Percentiles rank a stretch among this genome's conserved stretches.
Evolutionary conservation across 2,113 vertebrate species (phyloP).

Genomic region (Leucoraja erinaceus): DNA sequence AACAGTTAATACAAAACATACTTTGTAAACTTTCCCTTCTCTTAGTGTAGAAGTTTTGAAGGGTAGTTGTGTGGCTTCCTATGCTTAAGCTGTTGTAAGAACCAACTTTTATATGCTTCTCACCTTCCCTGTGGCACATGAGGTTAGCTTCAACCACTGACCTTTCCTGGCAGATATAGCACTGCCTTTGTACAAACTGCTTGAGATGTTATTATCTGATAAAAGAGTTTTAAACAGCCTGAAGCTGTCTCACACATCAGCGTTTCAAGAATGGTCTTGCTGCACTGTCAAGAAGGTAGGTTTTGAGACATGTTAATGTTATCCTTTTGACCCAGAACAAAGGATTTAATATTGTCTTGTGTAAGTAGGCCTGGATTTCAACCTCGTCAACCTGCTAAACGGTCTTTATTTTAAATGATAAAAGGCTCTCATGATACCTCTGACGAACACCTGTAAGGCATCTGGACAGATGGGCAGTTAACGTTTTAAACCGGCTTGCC

Average conservation of each 20-base stretch:
- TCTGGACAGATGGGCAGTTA: not conserved
- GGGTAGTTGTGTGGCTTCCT: not conserved
- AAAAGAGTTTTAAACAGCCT: not conserved
- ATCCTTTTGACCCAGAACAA: not conserved
- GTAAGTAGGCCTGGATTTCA: not conserved
- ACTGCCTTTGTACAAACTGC: not conserved
- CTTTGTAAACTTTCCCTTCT: not conserved
- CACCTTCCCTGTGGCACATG: not conserved
- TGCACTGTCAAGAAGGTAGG: not conserved
- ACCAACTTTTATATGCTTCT: not conserved
- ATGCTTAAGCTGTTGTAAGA: not conserved
- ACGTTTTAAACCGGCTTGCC: not conserved
- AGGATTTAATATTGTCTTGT: not conserved
- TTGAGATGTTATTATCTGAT: not conserved
- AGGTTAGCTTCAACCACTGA: not conserved
- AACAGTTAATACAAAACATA: not conserved
- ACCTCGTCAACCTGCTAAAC: not conserved
- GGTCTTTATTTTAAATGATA: conserved; percentile 23
- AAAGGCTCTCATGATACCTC: not conserved
- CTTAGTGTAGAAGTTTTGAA: not conserved
- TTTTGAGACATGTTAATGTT: not conserved
- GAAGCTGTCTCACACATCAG: not conserved
- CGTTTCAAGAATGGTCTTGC: not conserved
- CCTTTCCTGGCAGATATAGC: not conserved
- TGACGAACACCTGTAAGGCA: conserved; percentile 28